phyloP scores from a whole-genome alignment of 2,888 invertebrate genomes.

The Balanococcus diminutus region DNA sequence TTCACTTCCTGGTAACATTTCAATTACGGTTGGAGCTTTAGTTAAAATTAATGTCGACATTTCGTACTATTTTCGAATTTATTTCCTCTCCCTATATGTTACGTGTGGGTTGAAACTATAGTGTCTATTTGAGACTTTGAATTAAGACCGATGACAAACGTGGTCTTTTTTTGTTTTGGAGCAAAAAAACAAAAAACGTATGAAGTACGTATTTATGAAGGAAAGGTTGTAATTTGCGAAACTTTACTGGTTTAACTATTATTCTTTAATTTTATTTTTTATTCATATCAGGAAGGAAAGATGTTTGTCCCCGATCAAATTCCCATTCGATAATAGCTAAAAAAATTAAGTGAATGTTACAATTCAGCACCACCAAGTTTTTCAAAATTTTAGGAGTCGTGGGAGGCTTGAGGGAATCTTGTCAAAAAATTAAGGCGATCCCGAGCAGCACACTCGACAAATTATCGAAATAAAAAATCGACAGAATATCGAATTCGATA shows the following conservation, averaged over 20 bases:
- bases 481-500: no score
- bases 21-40: neutral
- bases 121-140: neutral
- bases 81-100: neutral
- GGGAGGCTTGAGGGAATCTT: no score
- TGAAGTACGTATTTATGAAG: neutral
- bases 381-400: no score
- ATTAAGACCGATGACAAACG: neutral
- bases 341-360: no score
- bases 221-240: neutral
- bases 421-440: no score
- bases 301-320: no score
- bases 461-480: no score
- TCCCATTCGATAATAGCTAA: no score
- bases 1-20: neutral
- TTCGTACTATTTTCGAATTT: neutral
- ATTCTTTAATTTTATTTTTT: no score
- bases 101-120: neutral
- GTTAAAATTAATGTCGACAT: slow-evolving; percentile 4
- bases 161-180: neutral
- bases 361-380: no score
- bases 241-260: neutral
- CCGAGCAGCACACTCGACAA: no score
- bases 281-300: no score
- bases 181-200: neutral